phyloP scores from a whole-genome alignment of 2,797 vertebrate species.

The Adelosebastes latens region DNA sequence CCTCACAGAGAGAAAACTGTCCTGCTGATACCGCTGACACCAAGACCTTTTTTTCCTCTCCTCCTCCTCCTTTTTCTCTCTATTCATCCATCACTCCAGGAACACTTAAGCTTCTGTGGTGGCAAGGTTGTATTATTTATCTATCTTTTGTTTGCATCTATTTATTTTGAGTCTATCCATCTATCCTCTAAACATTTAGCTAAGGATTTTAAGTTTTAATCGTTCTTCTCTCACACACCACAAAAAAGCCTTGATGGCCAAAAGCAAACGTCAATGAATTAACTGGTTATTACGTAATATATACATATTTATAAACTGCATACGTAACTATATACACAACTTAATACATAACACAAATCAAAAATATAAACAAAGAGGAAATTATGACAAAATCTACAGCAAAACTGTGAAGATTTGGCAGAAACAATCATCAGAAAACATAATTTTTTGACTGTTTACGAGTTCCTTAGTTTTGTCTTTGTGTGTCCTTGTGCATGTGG shows the following conservation, averaged over 20 bases:
- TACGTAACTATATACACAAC: neutral
- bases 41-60: constrained; percentile 29
- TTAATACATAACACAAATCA: neutral
- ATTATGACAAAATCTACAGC: neutral
- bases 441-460: neutral
- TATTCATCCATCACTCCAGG: constrained; percentile 11
- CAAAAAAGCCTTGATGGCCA: neutral
- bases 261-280: neutral
- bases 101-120: neutral
- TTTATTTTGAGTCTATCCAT: neutral
- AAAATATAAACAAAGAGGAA: neutral
- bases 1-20: constrained; percentile 27
- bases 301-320: neutral
- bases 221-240: neutral
- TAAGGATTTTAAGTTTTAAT: neutral
- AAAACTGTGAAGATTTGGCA: neutral
- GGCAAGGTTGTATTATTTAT: neutral
- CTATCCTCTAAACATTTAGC: neutral
- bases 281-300: neutral
- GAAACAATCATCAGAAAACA: neutral
- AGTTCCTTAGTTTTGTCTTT: neutral
- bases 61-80: neutral
- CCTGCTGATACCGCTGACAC: constrained; percentile 40
- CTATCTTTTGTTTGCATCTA: neutral
- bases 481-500: neutral